phyloP scores from a whole-genome alignment of 2,888 invertebrate species.

The Barypeithes pellucidus region DNA sequence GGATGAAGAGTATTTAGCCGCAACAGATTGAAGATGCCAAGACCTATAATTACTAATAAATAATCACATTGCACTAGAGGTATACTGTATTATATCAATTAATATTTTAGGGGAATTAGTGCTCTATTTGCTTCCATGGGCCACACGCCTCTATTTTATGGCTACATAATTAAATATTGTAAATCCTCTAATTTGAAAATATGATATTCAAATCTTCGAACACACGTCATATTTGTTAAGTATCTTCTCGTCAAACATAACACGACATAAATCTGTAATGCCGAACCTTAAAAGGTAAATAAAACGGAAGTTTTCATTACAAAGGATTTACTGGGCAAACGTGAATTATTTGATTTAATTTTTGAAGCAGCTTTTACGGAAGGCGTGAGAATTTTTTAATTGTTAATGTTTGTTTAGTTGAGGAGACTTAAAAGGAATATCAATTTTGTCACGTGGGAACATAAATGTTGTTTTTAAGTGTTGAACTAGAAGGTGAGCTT shows the following conservation, averaged over 20 bases:
- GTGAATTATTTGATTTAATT: slow-evolving; percentile 48
- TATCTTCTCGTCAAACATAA: slow-evolving; percentile 23
- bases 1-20: too few relatives aligned
- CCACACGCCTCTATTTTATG: too few relatives aligned
- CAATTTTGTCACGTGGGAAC: slow-evolving; percentile 43
- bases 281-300: slow-evolving; percentile 44
- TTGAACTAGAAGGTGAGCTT: slow-evolving; percentile 5
- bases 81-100: too few relatives aligned
- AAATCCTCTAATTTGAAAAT: too few relatives aligned
- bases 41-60: too few relatives aligned
- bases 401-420: slow-evolving; percentile 42
- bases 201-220: slow-evolving; percentile 31
- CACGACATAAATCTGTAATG: slow-evolving; percentile 39
- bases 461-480: slow-evolving; percentile 23
- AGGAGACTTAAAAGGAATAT: slow-evolving; percentile 27
- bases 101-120: too few relatives aligned
- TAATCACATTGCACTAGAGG: too few relatives aligned
- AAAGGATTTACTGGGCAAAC: slow-evolving; percentile 42
- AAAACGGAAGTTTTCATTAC: slow-evolving; percentile 53
- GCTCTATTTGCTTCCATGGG: too few relatives aligned
- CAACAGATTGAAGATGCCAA: too few relatives aligned
- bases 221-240: slow-evolving; percentile 33
- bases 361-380: slow-evolving; percentile 32
- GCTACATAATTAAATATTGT: too few relatives aligned
- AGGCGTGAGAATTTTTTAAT: slow-evolving; percentile 54